Percentiles rank a stretch among this genome's conserved stretches.
phyloP scores from a whole-genome alignment of 2,888 invertebrate species.

The Ectobius pallidus region DNA sequence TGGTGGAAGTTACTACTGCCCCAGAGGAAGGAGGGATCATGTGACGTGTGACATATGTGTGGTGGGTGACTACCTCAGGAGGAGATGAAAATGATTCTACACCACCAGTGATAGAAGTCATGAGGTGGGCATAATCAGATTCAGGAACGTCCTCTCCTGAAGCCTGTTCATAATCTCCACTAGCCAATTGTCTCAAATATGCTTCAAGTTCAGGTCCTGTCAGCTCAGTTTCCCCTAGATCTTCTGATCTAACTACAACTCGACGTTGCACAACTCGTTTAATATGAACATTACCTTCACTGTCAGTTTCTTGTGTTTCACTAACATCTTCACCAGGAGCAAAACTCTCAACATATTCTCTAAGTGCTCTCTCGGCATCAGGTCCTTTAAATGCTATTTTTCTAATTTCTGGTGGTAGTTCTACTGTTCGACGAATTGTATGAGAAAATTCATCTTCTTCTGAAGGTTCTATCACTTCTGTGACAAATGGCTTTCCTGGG shows the following conservation, averaged over 20 bases:
- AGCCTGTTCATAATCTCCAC: slow-evolving; percentile 28
- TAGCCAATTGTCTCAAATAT: slow-evolving; percentile 36
- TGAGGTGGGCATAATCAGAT: slow-evolving; percentile 36
- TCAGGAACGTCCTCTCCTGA: slow-evolving; percentile 37
- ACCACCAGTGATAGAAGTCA: slow-evolving; percentile 37
- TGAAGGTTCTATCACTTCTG: slow-evolving; percentile 58
- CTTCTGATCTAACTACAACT: slow-evolving; percentile 54
- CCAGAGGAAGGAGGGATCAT: slow-evolving; percentile 35
- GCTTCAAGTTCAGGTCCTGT: slow-evolving; percentile 40
- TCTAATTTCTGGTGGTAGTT: slow-evolving; percentile 59
- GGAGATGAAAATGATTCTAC: slow-evolving; percentile 27
- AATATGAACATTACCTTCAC: slow-evolving; percentile 61
- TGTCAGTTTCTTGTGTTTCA: slow-evolving; percentile 60
- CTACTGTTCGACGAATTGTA: slow-evolving; percentile 57
- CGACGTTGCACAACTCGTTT: slow-evolving; percentile 58
- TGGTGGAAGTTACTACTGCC: slow-evolving; percentile 42
- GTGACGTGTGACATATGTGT: slow-evolving; percentile 39
- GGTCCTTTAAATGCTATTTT: slow-evolving; percentile 61
- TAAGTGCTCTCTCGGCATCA: slow-evolving; percentile 59
- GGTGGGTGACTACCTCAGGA: slow-evolving; percentile 35
- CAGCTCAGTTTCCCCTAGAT: slow-evolving; percentile 41
- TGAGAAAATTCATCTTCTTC: slow-evolving; percentile 57
- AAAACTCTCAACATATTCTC: slow-evolving; percentile 59
- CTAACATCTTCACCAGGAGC: slow-evolving; percentile 60
- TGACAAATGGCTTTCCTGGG: slow-evolving; percentile 55